Conservation (phyloP, 2,888 invertebrate genomes). For the Sericinus montela region DNA sequence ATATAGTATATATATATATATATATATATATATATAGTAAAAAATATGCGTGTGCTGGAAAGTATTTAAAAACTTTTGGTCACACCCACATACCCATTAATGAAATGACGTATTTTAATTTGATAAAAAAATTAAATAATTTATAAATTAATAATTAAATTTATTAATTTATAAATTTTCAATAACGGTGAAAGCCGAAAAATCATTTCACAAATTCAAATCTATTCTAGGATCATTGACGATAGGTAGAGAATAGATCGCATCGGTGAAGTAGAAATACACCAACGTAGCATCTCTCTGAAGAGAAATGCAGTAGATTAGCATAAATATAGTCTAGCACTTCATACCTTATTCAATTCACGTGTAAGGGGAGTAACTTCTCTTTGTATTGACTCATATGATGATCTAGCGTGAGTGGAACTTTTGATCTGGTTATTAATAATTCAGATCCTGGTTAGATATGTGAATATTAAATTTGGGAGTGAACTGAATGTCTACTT, state of each 20-base stretch:
- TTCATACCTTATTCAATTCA: conserved; percentile 8
- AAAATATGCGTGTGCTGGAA: too few species aligned
- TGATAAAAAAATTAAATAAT: too few species aligned
- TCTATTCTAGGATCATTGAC: conserved; percentile 19
- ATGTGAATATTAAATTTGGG: not conserved
- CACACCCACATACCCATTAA: too few species aligned
- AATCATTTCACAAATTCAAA: conserved; percentile 14
- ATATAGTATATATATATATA: too few species aligned
- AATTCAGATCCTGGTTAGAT: conserved; percentile 10
- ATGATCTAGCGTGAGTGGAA: conserved; percentile 13
- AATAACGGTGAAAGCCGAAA: not conserved
- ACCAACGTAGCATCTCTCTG: not conserved
- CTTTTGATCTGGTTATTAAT: conserved; percentile 19
- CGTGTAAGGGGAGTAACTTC: conserved; percentile 2
- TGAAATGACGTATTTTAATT: too few species aligned
- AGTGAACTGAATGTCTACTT: too few species aligned
- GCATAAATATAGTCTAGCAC: not conserved
- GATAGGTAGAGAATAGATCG: not conserved
- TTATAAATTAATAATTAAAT: too few species aligned
- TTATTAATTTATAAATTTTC: too few species aligned
- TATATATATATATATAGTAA: too few species aligned
- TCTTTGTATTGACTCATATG: conserved; percentile 13
- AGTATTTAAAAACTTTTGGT: too few species aligned
- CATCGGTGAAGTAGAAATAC: not conserved
- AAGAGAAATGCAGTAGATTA: not conserved